A percentile compares a stretch with the other conserved stretches of the same genome.
Conservation (phyloP, 2,113 vertebrate species). For the Spilogale gracilis region DNA sequence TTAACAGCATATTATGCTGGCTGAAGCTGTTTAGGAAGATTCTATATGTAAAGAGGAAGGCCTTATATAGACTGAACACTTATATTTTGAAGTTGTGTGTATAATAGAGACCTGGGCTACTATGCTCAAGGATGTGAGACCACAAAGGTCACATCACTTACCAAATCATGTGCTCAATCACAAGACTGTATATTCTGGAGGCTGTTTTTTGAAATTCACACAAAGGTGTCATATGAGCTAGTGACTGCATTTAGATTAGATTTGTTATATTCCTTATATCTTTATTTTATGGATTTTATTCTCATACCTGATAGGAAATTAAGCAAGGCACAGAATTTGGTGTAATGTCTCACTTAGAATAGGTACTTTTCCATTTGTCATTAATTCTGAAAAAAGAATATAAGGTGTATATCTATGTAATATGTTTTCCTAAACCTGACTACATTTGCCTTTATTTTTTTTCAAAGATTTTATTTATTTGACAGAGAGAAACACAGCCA, state of each 20-base stretch:
- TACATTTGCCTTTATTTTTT: slow-evolving; percentile 15
- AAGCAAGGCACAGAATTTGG: background rate
- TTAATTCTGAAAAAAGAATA: slow-evolving; percentile 34
- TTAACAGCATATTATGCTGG: slow-evolving; percentile 39
- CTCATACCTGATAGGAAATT: slow-evolving; percentile 44
- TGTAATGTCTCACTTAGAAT: slow-evolving; percentile 50
- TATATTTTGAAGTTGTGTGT: slow-evolving; percentile 11
- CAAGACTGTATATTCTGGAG: slow-evolving; percentile 23
- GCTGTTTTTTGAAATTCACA: background rate
- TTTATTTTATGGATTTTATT: slow-evolving; percentile 28
- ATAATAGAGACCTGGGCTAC: background rate
- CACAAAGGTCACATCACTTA: background rate
- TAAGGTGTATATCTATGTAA: background rate
- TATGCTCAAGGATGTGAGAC: background rate
- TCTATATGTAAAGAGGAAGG: background rate
- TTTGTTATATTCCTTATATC: background rate
- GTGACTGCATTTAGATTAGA: slow-evolving; percentile 19
- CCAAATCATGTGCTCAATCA: slow-evolving; percentile 11
- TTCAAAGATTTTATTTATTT: no score
- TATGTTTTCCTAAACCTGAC: background rate
- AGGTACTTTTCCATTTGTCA: slow-evolving; percentile 41
- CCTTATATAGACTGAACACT: background rate
- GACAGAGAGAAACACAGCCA: no score
- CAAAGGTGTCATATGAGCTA: background rate
- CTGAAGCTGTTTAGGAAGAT: slow-evolving; percentile 48